A percentile compares a stretch with the other conserved stretches of the same genome.
phyloP scores from a whole-genome alignment of 2,113 vertebrate genomes.

The Rallus limicola region DNA sequence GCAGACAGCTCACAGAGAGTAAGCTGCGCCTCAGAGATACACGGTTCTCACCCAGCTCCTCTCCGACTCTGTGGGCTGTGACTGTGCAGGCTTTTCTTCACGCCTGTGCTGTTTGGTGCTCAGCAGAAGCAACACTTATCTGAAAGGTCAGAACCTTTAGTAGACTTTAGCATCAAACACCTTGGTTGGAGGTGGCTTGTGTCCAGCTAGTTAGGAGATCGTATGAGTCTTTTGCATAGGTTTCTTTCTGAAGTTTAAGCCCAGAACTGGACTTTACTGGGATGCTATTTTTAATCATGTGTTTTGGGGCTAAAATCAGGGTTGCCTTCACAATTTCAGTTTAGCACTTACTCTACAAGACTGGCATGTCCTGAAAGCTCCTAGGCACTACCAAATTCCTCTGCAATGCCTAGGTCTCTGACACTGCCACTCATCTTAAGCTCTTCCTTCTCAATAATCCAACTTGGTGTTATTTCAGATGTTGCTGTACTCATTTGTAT shows the following conservation, averaged over 20 bases:
- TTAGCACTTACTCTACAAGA: neutral
- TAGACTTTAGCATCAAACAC: neutral
- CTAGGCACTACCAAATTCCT: neutral
- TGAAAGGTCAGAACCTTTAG: neutral
- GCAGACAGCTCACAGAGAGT: neutral
- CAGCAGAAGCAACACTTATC: neutral
- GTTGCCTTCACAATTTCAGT: neutral
- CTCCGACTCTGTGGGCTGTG: neutral
- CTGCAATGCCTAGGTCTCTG: neutral
- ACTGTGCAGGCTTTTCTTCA: neutral
- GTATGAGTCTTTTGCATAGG: neutral
- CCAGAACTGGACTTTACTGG: neutral
- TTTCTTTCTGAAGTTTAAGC: neutral
- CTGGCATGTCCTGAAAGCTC: neutral
- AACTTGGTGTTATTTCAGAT: neutral
- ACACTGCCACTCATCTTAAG: neutral
- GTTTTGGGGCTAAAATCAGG: neutral
- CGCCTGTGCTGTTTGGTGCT: neutral
- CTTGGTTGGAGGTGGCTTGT: neutral
- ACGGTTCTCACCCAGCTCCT: neutral
- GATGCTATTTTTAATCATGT: neutral
- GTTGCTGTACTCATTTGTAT: neutral
- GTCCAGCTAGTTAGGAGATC: neutral
- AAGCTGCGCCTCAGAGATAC: neutral
- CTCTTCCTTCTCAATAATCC: neutral